Evolutionary conservation across 2,113 vertebrate species (phyloP), one percentile per base, ranked within the genome.

Genomic region (Lepus timidus): DNA sequence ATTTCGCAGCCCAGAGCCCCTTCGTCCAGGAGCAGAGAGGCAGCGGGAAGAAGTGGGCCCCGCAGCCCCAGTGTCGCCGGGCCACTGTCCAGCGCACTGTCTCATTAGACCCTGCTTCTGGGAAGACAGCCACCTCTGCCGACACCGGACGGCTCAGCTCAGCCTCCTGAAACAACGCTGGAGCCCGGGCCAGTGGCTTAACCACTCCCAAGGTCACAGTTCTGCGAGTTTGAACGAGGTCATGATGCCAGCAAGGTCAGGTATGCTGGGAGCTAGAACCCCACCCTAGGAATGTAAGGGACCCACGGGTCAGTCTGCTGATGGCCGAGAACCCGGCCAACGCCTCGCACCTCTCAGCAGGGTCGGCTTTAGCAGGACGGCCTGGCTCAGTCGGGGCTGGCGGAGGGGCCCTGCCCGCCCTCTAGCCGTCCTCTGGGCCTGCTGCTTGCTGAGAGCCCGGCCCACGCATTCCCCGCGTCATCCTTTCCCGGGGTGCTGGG

Each of bases 141-240:
- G 10, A 58, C 55, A 19, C 55, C 6, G 29, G 9, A 0, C 20
- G 19, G 31, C 27, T 55, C 25, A 33, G 22, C 22, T 31, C 25
- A 5, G 67, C 65, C 84, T 7, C 0, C 68, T 1, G 0, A 19
- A 51, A 33, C 39, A 44, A 9, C 0, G 4, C 27, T 29, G 8
- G 33, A 25, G 22, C 12, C 51, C 0, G 14, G 73, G 25, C 0
- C 31, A 58, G 44, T 9, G 17, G 8, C 22, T 31, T 22, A 19
- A 3, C 7, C 31, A 3, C 31, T 2, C 25, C 4, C 16, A 25
- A 31, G 51, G 29, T 27, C n/a, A 12, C 71, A 1, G 61, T 39
- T 10, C 78, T 39, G 70, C 27, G 65, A 33, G 20, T 7, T 2
- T 3, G 14, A n/a, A 6, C 73, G 0, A 22, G 62, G 3, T 19